Conservation (phyloP, 1,140 invertebrate genomes). For the Lamellibrachia luymesi region DNA sequence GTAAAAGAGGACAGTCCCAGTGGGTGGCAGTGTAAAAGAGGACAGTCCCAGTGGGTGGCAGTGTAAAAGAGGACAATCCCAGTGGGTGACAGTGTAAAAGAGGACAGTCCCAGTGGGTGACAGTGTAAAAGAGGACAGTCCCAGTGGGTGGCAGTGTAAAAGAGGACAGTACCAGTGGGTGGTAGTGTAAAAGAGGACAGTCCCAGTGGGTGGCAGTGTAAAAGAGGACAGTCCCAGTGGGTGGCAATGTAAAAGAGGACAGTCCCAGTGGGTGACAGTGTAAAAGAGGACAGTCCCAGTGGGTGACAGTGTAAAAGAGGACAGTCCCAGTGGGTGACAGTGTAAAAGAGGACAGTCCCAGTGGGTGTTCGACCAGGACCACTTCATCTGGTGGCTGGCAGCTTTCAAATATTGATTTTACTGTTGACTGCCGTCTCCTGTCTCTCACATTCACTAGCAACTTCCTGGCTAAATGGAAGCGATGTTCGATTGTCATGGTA, state of each 20-base stretch:
- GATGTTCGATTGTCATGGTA: not conserved
- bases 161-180: no score
- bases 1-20: not conserved
- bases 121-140: no score
- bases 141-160: no score
- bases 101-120: no score
- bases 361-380: not conserved
- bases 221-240: no score
- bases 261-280: no score
- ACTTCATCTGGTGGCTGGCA: not conserved
- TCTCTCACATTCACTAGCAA: not conserved
- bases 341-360: not conserved
- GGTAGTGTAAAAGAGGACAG: no score
- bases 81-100: not conserved
- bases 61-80: no score
- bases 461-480: conserved; percentile 3
- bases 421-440: not conserved
- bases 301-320: no score
- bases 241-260: no score
- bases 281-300: no score
- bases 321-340: not conserved
- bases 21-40: not conserved
- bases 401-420: not conserved
- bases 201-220: no score
- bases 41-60: not conserved